Conservation (phyloP, 2,888 invertebrate genomes). For the Eueremaeus valkanovi region DNA sequence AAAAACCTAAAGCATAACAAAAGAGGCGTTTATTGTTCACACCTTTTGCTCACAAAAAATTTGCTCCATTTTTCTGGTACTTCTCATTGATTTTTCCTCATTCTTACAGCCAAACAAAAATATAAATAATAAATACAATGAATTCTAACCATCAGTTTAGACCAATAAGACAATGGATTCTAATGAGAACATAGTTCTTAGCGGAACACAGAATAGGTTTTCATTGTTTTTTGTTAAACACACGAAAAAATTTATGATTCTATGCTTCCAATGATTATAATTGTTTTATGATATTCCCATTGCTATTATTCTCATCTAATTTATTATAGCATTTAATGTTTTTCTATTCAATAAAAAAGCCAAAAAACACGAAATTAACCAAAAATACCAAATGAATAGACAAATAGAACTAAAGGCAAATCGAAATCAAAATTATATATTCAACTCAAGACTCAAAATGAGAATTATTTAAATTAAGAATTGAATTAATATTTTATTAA, state of each 20-base stretch:
- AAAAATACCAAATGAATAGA: not conserved
- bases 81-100: conserved; percentile 28
- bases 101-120: not conserved
- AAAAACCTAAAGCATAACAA: not conserved
- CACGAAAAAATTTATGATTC: not conserved
- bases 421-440: not conserved
- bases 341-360: not conserved
- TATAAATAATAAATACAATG: not conserved
- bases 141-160: not conserved
- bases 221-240: not conserved
- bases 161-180: not conserved
- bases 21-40: conserved; percentile 34
- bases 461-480: too few species aligned
- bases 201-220: not conserved
- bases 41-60: conserved; percentile 11
- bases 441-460: not conserved
- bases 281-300: too few species aligned
- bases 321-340: not conserved
- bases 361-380: not conserved
- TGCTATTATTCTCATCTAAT: too few species aligned
- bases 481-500: too few species aligned
- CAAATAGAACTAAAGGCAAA: not conserved
- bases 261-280: too few species aligned
- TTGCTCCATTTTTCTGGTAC: conserved; percentile 1
- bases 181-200: not conserved